phyloP scores from a whole-genome alignment of 1,140 invertebrate species.

The Magallana gigas region DNA sequence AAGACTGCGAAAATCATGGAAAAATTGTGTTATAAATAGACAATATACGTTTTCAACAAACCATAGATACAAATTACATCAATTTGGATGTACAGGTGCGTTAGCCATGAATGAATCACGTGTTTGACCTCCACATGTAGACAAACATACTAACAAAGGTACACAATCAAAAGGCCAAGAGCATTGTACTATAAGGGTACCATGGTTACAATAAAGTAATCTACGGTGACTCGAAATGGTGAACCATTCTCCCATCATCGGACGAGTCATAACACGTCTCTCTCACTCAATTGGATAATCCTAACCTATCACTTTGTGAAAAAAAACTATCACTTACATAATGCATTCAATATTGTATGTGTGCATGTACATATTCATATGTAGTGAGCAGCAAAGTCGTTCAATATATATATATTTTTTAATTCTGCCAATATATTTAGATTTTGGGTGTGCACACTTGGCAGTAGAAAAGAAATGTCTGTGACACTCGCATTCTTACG shows the following conservation, averaged over 20 bases:
- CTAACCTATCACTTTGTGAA: constrained; percentile 37
- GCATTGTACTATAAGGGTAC: constrained; percentile 17
- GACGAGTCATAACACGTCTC: neutral
- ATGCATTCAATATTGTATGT: constrained; percentile 33
- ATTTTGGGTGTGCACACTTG: neutral
- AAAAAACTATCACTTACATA: constrained; percentile 20
- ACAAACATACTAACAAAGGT: constrained; percentile 19
- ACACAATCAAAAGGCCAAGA: constrained; percentile 18
- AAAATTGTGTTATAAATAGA: constrained; percentile 24
- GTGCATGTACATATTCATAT: constrained; percentile 28
- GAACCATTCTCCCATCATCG: neutral
- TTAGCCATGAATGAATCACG: constrained; percentile 21
- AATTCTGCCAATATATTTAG: constrained; percentile 25
- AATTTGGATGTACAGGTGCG: constrained; percentile 22
- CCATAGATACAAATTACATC: constrained; percentile 22
- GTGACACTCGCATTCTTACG: constrained; percentile 22
- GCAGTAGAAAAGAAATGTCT: constrained; percentile 15
- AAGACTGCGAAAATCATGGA: neutral
- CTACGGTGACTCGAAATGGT: constrained; percentile 25
- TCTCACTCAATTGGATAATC: constrained; percentile 30
- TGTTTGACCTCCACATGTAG: neutral
- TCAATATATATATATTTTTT: neutral
- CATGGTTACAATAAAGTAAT: constrained; percentile 6
- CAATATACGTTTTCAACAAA: neutral
- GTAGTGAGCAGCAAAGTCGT: constrained; percentile 25